Evolutionary conservation across 2,113 vertebrate genomes (phyloP).

Genomic region (Orthonyx spaldingii): DNA sequence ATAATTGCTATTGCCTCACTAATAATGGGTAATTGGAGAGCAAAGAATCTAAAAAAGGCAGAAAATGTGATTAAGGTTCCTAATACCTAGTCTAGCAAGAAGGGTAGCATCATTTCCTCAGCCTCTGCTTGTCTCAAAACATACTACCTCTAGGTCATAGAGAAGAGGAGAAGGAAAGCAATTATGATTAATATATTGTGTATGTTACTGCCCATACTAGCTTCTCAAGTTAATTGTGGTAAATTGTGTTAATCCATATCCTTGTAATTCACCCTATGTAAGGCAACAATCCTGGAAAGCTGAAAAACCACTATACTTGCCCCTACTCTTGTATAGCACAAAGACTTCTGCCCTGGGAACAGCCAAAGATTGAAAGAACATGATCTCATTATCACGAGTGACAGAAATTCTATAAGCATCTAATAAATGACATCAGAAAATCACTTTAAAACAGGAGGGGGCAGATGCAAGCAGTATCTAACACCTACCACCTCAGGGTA

Average conservation of each 20-base stretch:
- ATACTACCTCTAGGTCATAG: neutral
- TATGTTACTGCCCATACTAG: neutral
- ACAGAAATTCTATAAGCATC: neutral
- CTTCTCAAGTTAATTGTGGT: neutral
- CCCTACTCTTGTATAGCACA: neutral
- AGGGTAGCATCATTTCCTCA: neutral
- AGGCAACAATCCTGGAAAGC: neutral
- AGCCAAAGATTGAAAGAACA: neutral
- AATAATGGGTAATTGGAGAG: neutral
- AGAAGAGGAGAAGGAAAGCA: neutral
- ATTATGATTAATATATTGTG: neutral
- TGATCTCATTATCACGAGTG: neutral
- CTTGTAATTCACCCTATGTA: neutral
- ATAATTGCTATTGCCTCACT: neutral
- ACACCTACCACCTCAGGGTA: neutral
- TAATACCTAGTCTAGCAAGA: neutral
- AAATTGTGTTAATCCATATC: neutral
- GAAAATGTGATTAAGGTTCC: neutral
- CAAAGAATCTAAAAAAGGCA: neutral
- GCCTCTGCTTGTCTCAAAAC: neutral
- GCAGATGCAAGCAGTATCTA: neutral
- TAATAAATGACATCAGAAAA: conserved; percentile 10
- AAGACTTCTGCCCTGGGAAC: neutral
- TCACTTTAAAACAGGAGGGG: neutral
- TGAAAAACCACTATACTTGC: neutral